Conservation (phyloP, 2,797 vertebrate species). For the Gastrophryne carolinensis region DNA sequence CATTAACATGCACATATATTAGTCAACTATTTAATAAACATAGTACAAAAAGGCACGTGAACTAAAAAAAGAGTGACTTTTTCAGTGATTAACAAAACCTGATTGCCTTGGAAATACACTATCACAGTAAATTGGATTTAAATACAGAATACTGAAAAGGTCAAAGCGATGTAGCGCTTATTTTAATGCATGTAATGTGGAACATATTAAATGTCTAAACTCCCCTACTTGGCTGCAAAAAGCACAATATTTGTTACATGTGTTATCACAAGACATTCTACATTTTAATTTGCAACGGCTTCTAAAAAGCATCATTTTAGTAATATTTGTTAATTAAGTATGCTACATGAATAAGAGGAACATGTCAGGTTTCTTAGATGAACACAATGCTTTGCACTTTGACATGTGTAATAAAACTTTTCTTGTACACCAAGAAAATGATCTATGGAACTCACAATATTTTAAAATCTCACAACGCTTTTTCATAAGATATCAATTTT, state of each 20-base stretch:
- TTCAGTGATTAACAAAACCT: conserved; percentile 41
- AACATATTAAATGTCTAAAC: conserved; percentile 71
- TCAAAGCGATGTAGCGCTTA: conserved; percentile 70
- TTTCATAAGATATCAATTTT: conserved; percentile 99
- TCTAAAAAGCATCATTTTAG: conserved; percentile 56
- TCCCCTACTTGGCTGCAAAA: conserved; percentile 60
- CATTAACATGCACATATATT: conserved; percentile 1
- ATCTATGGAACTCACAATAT: conserved; percentile 99
- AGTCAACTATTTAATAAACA: conserved; percentile 4
- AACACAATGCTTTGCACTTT: conserved; percentile 51
- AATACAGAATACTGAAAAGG: conserved; percentile 76
- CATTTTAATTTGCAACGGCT: conserved; percentile 32
- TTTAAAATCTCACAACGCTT: conserved; percentile 97
- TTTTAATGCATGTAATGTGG: conserved; percentile 69
- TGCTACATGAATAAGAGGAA: conserved; percentile 54
- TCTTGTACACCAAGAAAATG: conserved; percentile 85
- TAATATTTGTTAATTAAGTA: conserved; percentile 65
- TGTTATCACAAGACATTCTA: conserved; percentile 14
- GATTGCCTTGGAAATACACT: conserved; percentile 43
- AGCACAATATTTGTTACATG: conserved; percentile 51
- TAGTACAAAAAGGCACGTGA: neutral
- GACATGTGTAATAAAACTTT: conserved; percentile 63
- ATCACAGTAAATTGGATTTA: conserved; percentile 67
- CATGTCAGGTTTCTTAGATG: conserved; percentile 60
- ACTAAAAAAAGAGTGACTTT: conserved; percentile 27